These are phyloP conservation scores for Cynopterus sphinx DNA, from an alignment of 2,797 vertebrate genomes.

Conservation along the genomic window DNA sequence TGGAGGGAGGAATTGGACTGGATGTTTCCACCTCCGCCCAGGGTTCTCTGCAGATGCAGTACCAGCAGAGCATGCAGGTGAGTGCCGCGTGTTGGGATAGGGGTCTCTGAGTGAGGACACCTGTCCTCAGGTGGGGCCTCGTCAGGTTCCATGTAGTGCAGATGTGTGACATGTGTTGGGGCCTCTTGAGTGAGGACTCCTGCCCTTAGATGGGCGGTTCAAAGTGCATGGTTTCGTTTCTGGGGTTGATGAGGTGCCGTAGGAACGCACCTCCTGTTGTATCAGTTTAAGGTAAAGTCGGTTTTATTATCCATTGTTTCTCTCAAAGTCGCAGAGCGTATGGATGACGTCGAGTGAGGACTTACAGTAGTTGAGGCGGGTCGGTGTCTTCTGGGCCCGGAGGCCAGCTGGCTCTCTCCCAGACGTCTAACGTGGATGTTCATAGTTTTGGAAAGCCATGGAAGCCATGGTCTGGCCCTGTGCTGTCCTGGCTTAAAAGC, in stretches of 20 bases:
- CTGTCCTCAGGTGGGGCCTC: too few species aligned
- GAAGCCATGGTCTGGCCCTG: not conserved
- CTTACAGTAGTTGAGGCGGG: not conserved
- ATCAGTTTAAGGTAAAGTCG: not conserved
- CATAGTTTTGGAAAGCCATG: not conserved
- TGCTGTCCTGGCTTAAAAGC: not conserved
- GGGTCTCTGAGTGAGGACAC: not conserved
- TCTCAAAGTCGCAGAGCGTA: accelerated
- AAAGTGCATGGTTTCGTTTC: not conserved
- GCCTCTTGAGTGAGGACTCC: too few species aligned
- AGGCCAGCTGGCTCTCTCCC: not conserved
- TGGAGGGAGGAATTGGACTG: conserved; percentile 83
- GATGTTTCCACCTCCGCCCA: conserved; percentile 70
- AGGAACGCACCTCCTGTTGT: not conserved
- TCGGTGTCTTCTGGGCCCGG: not conserved
- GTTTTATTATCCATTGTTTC: not conserved
- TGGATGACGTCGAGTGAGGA: not conserved
- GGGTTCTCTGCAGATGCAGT: conserved; percentile 89
- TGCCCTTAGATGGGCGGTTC: not conserved
- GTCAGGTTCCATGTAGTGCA: too few species aligned
- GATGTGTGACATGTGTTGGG: too few species aligned
- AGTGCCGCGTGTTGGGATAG: not conserved
- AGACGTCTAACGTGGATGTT: not conserved
- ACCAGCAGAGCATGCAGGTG: conserved; percentile 94
- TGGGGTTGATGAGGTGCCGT: too few species aligned